Evolutionary conservation across 2,888 invertebrate genomes (phyloP), one percentile per base, ranked within the genome.

Genomic region (Andrena bicolor): DNA sequence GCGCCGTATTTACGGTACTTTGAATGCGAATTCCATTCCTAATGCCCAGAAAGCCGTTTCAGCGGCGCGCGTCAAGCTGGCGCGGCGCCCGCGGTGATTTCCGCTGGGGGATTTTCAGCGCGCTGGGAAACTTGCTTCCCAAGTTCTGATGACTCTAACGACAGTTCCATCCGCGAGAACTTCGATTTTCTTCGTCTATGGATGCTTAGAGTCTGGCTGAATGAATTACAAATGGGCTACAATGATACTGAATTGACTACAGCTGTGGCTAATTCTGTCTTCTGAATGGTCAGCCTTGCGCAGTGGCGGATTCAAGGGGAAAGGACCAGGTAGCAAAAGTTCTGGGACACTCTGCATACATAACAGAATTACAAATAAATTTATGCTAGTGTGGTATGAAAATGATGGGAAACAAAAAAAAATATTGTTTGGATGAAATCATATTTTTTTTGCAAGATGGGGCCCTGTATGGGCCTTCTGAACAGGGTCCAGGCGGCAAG

Each of bases 21-120:
- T 51, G 20, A 61, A 60, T 51, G 80, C 60, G 80, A 80, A 80
- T 80, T 79, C 80, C 80, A 66, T 66, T 80, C 71, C 20, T 66
- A 66, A 80, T 66, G 65, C 48, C 41, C 80, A 48, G 71, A 72
- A 35, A 53, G 70, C 48, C 80, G 23, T 71, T 64, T 51, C 35
- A 51, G 56, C 28, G 58, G 41, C 48, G 30, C 53, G 51, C 63
- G 51, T 53, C 58, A 10, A 60, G 23, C 20, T 58, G 32, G 48
- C 41, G 8, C 23, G 35, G 3, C 48, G 77, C 32, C 77, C 30
- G 68, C 51, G 41, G 51, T 53, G 30, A 49, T 53, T 32, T 66
- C 48, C 66, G 20, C 51, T 26, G 7, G 3, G 2, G 20, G 30
- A 53, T 65, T 65, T 65, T 30, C 73, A 16, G 4, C 13, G 8